Base-by-base conservation (phyloP, 2,888 invertebrate species). In the Trimorus sp. region DNA sequence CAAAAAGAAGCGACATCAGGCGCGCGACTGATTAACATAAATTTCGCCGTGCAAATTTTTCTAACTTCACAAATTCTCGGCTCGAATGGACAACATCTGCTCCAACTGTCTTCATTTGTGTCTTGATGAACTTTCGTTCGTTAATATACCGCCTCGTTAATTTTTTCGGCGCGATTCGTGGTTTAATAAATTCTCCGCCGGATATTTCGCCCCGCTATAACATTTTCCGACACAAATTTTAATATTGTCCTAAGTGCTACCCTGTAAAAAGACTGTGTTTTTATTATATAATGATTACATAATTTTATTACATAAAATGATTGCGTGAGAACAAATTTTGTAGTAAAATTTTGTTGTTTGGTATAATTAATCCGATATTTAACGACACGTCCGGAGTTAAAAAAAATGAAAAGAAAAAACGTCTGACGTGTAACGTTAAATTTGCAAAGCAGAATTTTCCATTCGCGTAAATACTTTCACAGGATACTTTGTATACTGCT, bases 371-470 rank as follows among this genome's bases (percentile, higher is more conserved):
- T 49, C n/a, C 49, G 49, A 49, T 11, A 11, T 40, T 40, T 40
- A 40, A 8, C 40, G 11, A 40, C 7, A 7, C 8, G 15, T 49
- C n/a, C n/a, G 7, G n/a, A n/a, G 56, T n/a, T 56, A n/a, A 66
- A 14, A n/a, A 53, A n/a, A n/a, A n/a, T n/a, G n/a, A n/a, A n/a
- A n/a, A n/a, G n/a, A n/a, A n/a, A 51, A 51, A 51, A 59, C 26
- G 26, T 49, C 12, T 12, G 12, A 54, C 69, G 36, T 14, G 42
- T 38, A n/a, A 65, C 40, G 54, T 54, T 58, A 68, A 73, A 56
- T 73, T 68, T 74, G 16, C 54, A 65, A 74, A 68, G 58, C 65
- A 42, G 74, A 56, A 73, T 70, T 78, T 82, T 78, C 53, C 73
- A 54, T 75, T 45, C 66, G 49, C 40, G 49, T 78, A 74, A 70